phyloP scores from a whole-genome alignment of 1,140 invertebrate genomes.

The Drosophila seguyi region DNA sequence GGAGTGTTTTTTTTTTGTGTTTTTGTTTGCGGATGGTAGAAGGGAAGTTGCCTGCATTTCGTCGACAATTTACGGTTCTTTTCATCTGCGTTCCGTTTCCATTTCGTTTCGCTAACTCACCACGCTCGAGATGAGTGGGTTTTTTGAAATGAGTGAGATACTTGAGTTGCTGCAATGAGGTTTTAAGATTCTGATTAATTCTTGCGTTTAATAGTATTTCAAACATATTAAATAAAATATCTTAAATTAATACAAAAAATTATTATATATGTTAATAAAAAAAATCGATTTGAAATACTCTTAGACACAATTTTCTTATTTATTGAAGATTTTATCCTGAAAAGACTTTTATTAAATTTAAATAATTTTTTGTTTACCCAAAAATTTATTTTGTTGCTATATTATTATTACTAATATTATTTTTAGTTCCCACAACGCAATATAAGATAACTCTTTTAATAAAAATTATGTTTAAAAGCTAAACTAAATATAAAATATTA shows the following conservation, averaged over 20 bases:
- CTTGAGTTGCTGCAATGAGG: neutral
- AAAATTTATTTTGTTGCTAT: no score
- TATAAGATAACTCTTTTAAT: no score
- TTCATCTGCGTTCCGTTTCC: conserved; percentile 44
- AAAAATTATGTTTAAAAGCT: no score
- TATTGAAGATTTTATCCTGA: no score
- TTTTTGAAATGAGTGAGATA: neutral
- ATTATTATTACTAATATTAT: no score
- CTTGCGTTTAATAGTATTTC: neutral
- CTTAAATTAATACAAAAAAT: neutral
- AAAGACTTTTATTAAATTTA: no score
- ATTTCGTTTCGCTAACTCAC: conserved; percentile 51
- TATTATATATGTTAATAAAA: neutral
- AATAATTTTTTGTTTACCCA: no score
- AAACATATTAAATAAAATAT: neutral
- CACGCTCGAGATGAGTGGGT: conserved; percentile 39
- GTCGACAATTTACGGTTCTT: conserved; percentile 56
- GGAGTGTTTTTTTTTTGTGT: conserved; percentile 1
- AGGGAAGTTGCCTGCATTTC: conserved; percentile 50
- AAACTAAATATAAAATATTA: no score
- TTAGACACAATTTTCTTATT: no score
- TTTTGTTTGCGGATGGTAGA: conserved; percentile 5
- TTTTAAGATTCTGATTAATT: neutral
- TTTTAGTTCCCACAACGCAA: no score
- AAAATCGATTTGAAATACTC: no score